These are phyloP conservation scores for Lanistes nyassanus DNA, from an alignment of 1,140 invertebrate genomes.

Conservation along the genomic window DNA sequence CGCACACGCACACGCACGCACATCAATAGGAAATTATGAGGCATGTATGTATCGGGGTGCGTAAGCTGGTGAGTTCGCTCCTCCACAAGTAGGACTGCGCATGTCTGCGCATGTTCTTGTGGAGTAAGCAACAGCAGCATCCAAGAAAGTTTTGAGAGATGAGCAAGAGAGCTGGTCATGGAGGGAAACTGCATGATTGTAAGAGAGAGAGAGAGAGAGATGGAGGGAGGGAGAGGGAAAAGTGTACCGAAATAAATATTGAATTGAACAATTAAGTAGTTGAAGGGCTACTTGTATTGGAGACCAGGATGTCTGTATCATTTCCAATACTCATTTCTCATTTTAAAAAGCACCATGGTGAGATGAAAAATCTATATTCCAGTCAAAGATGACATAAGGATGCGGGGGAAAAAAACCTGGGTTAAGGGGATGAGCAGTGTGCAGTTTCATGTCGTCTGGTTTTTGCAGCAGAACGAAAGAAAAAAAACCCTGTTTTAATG, in stretches of 20 bases:
- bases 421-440: too few relatives aligned
- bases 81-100: neutral
- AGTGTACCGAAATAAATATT: neutral
- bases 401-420: too few relatives aligned
- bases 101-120: neutral
- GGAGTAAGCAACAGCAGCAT: neutral
- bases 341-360: too few relatives aligned
- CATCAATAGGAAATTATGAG: neutral
- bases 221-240: neutral
- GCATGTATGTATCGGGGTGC: neutral
- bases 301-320: too few relatives aligned
- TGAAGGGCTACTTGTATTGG: too few relatives aligned
- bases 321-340: too few relatives aligned
- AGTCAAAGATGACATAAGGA: too few relatives aligned
- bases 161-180: neutral
- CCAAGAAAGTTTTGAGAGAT: neutral
- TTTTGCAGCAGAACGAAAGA: too few relatives aligned
- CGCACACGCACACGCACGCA: neutral
- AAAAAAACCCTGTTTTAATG: too few relatives aligned
- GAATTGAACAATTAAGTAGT: too few relatives aligned
- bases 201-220: slow-evolving; percentile 9
- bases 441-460: too few relatives aligned
- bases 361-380: too few relatives aligned
- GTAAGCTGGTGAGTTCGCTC: neutral
- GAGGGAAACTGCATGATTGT: neutral